A percentile compares a stretch with the other conserved stretches of the same genome.
These are phyloP conservation scores for Lethocerus indicus DNA, from an alignment of 1,140 invertebrate species.

Conservation along the genomic window DNA sequence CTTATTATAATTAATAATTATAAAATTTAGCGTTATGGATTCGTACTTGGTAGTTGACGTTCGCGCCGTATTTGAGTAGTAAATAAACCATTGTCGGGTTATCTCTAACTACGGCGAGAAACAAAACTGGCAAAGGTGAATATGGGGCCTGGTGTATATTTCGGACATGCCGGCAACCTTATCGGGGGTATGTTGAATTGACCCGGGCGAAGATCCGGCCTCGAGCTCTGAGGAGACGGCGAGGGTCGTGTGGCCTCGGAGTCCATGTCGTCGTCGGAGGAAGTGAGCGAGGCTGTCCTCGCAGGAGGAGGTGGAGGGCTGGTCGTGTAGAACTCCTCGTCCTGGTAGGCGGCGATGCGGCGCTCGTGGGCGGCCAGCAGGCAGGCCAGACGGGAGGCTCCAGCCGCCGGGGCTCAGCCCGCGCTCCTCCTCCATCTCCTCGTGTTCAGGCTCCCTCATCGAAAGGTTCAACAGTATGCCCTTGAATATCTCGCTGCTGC, in stretches of 20 bases:
- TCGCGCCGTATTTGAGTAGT: constrained; percentile 34
- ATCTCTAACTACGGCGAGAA: constrained; percentile 31
- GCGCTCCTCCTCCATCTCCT: background rate
- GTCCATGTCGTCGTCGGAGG: constrained; percentile 13
- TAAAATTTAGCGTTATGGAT: too few species aligned
- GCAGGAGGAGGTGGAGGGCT: constrained; percentile 16
- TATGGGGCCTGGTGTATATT: constrained; percentile 28
- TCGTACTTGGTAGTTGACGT: constrained; percentile 27
- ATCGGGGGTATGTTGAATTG: constrained; percentile 17
- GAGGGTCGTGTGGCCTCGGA: constrained; percentile 3
- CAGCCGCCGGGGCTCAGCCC: constrained; percentile 5
- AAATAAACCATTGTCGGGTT: constrained; percentile 31
- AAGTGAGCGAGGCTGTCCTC: constrained; percentile 13
- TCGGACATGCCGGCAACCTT: constrained; percentile 24
- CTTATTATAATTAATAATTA: too few species aligned
- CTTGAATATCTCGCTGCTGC: constrained; percentile 27
- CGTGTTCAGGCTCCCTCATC: constrained; percentile 20
- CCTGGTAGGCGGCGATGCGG: constrained; percentile 18
- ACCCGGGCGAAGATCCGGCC: constrained; percentile 22
- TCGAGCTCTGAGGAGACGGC: constrained; percentile 14
- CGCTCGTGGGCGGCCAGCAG: constrained; percentile 25
- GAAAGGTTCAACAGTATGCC: constrained; percentile 27
- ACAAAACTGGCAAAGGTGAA: constrained; percentile 35
- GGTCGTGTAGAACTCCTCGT: constrained; percentile 14
- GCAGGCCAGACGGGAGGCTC: too few species aligned